A percentile compares a stretch with the other conserved stretches of the same genome.
Evolutionary conservation across 2,888 invertebrate genomes (phyloP).

Genomic region (Agrotis segetum): DNA sequence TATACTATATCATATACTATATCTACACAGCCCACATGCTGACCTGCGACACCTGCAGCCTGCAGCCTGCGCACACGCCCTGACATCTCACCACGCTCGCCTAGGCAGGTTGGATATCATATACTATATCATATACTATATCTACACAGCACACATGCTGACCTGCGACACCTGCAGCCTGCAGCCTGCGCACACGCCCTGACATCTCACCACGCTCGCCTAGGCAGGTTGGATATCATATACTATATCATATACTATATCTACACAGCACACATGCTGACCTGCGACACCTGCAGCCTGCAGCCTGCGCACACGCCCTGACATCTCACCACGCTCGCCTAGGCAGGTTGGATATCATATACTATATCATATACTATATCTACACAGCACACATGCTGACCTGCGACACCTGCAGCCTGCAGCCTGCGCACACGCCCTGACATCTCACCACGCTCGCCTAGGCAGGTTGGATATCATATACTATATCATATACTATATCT

Average conservation of each 20-base stretch:
- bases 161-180: conserved; percentile 73
- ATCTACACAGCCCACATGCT: conserved; percentile 69
- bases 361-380: too few species aligned
- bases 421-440: conserved; percentile 59
- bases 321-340: conserved; percentile 61
- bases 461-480: conserved; percentile 27
- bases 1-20: too few species aligned
- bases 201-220: conserved; percentile 62
- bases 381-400: conserved; percentile 70
- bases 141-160: conserved; percentile 69
- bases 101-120: conserved; percentile 36
- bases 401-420: conserved; percentile 73
- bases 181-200: conserved; percentile 58
- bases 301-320: conserved; percentile 59
- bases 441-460: conserved; percentile 61
- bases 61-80: conserved; percentile 57
- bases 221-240: conserved; percentile 35
- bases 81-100: conserved; percentile 62
- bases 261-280: conserved; percentile 70
- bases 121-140: too few species aligned
- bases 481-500: conserved; percentile 22
- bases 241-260: too few species aligned
- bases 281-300: conserved; percentile 73
- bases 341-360: conserved; percentile 31
- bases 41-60: conserved; percentile 73